Conservation (phyloP, 2,888 invertebrate species). For the Drosophila emarginata region DNA sequence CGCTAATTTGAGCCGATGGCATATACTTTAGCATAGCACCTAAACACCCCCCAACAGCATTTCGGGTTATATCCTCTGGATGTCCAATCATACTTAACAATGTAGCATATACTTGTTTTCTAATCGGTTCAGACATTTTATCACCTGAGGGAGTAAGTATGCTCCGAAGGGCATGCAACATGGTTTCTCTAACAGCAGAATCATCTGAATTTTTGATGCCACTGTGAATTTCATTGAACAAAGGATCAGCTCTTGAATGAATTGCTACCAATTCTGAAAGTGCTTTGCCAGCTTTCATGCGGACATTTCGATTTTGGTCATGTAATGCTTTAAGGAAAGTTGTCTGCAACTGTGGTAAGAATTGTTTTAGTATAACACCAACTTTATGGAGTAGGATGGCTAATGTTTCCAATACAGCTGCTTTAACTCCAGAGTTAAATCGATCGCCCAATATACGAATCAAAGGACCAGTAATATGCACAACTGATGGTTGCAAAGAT, state of each 20-base stretch:
- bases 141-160: constrained; percentile 93
- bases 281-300: constrained; percentile 94
- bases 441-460: constrained; percentile 98
- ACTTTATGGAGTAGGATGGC: constrained; percentile 96
- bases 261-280: constrained; percentile 94
- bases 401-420: constrained; percentile 96
- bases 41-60: constrained; percentile 93
- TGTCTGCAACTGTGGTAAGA: constrained; percentile 98
- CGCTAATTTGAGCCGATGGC: constrained; percentile 88
- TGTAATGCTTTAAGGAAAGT: constrained; percentile 97
- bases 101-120: constrained; percentile 88
- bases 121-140: constrained; percentile 92
- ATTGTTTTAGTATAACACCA: constrained; percentile 97
- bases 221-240: constrained; percentile 96
- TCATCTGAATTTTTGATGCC: constrained; percentile 93
- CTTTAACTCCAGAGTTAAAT: constrained; percentile 96
- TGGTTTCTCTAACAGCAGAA: constrained; percentile 93
- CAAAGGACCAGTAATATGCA: constrained; percentile 98
- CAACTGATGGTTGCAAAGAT: constrained; percentile 96
- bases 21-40: constrained; percentile 92
- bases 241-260: constrained; percentile 95
- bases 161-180: constrained; percentile 94
- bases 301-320: constrained; percentile 93
- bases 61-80: constrained; percentile 91
- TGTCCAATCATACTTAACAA: constrained; percentile 87